phyloP scores from a whole-genome alignment of 2,113 vertebrate genomes.

The Brachirus orientalis region DNA sequence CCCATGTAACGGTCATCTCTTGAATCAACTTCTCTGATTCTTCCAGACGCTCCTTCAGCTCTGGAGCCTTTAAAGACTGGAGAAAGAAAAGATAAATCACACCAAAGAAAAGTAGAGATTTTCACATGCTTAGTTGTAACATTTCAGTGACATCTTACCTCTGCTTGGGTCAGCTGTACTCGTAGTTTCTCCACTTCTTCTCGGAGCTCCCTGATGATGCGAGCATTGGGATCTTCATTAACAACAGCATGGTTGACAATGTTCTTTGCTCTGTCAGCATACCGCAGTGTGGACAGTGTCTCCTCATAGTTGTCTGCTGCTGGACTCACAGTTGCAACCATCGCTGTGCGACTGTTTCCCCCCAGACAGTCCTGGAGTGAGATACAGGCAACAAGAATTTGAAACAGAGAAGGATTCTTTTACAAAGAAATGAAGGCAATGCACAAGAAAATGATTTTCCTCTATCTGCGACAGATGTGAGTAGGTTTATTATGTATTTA shows the following conservation, averaged over 20 bases:
- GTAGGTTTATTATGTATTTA: conserved; percentile 47
- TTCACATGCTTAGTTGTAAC: fast-evolving
- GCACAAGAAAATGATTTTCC: not conserved
- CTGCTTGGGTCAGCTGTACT: conserved; percentile 92
- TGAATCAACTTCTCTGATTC: conserved; percentile 97
- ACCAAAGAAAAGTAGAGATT: not conserved
- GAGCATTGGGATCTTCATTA: conserved; percentile 95
- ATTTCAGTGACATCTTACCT: conserved; percentile 75
- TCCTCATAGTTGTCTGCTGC: conserved; percentile 96
- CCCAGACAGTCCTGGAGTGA: conserved; percentile 88
- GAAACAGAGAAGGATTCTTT: not conserved
- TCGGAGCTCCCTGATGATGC: conserved; percentile 93
- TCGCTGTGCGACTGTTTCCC: conserved; percentile 95
- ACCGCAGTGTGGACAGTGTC: conserved; percentile 92
- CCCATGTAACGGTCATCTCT: conserved; percentile 97
- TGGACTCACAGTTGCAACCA: conserved; percentile 96
- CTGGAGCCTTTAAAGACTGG: conserved; percentile 75
- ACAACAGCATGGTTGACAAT: conserved; percentile 96
- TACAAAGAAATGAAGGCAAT: not conserved
- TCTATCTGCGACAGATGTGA: not conserved
- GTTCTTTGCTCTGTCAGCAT: conserved; percentile 93
- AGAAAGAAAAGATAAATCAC: not conserved
- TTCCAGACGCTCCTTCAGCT: conserved; percentile 83
- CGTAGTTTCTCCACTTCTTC: conserved; percentile 95
- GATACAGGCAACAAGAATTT: not conserved